A percentile compares a stretch with the other conserved stretches of the same genome.
These are phyloP conservation scores for Cervus canadensis DNA, from an alignment of 2,113 vertebrate species.

Conservation along the genomic window DNA sequence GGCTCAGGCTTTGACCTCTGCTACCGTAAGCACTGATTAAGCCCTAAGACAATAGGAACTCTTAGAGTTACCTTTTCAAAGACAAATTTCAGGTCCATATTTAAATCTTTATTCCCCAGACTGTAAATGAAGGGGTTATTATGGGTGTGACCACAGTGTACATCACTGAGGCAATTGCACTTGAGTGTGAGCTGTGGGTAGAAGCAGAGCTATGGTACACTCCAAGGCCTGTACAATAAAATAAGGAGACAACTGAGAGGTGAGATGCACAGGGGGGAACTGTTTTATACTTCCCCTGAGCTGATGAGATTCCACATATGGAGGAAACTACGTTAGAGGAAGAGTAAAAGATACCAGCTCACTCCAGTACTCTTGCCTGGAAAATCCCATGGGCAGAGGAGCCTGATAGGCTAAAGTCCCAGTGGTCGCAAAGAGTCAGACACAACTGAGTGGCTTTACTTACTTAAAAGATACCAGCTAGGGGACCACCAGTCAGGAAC, in stretches of 20 bases:
- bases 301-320: background rate
- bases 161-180: background rate
- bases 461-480: background rate
- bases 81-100: background rate
- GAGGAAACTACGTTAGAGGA: background rate
- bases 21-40: background rate
- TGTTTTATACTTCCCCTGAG: background rate
- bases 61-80: no score
- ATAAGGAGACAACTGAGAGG: background rate
- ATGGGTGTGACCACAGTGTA: conserved; percentile 11
- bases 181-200: background rate
- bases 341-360: background rate
- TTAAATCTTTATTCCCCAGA: conserved; percentile 23
- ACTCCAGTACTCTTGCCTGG: no score
- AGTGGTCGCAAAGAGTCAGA: no score
- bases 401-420: no score
- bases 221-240: background rate
- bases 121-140: conserved; percentile 47
- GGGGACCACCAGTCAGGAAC: background rate
- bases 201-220: background rate
- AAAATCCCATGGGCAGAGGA: no score
- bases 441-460: no score
- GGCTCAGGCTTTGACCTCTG: background rate
- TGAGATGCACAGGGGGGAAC: conserved; percentile 27
- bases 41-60: background rate